Base-by-base conservation (phyloP, 2,888 invertebrate species). In the Orchesella flavescens region DNA sequence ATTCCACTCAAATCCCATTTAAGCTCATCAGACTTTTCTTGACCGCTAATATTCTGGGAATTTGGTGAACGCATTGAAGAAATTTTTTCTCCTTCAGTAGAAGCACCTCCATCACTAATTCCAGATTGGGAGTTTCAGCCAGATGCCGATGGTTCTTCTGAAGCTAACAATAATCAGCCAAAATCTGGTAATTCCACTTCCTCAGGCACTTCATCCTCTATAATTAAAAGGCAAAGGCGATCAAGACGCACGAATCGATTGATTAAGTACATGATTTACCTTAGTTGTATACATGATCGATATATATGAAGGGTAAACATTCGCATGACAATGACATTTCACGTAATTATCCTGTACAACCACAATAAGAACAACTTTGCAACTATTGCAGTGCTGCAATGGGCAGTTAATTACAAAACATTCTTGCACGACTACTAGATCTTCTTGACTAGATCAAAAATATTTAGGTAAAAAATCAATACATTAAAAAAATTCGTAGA, bases 1-100 rank as follows among this genome's bases (percentile, higher is more conserved):
- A 87, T 89, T 65, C 89, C 89, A 13, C 78, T 89, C 4, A 87
- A 84, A 61, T 86, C 85, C 19, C 85, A 86, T 55, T 69, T 86
- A 12, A 75, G 86, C 1, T 77, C 87, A 9, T 79, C 83, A 46
- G 88, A 88, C 61, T 87, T 86, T 76, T 88, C 88, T 69, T 88
- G 87, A 88, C 87, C 87, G 17, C 79, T 86, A 85, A 76, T 87
- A 49, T 82, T 83, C 43, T 79, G 85, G 80, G 86, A 87, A 76
- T 87, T 87, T 75, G 87, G 87, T 49, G 86, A 87, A 49, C 77
- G 81, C 49, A 83, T 87, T 17, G 85, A 87, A 80, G 85, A 87
- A 74, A 87, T 87, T 34, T 85, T 87, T 65, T 86, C 86, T 63
- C 85, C 87, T 17, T 74, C 72, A 23, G 76, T 71, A 10, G 76